These are phyloP conservation scores for Montipora capitata DNA, from an alignment of 92 coral and sea anemone species.

Conservation along the genomic window DNA sequence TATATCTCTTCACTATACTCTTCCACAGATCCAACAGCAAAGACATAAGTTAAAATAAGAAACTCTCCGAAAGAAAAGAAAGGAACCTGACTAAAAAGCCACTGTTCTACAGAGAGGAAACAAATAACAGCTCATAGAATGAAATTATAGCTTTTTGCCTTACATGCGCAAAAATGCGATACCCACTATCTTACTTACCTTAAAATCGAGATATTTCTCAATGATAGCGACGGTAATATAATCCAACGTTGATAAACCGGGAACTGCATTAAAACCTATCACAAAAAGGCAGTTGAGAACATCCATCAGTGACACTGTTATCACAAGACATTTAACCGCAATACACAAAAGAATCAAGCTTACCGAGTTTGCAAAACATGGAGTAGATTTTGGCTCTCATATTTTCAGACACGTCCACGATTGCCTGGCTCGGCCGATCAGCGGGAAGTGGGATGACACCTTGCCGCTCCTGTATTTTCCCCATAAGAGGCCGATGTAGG, in stretches of 20 bases:
- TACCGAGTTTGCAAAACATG: slow-evolving; percentile 96
- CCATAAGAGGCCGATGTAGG: slow-evolving; percentile 86
- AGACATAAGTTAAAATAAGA: too few species aligned
- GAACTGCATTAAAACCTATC: slow-evolving; percentile 95
- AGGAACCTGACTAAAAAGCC: too few species aligned
- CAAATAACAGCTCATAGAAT: background rate
- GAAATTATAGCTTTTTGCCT: background rate
- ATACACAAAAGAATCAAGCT: background rate
- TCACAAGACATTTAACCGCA: too few species aligned
- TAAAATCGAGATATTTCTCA: slow-evolving; percentile 96
- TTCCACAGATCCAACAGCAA: too few species aligned
- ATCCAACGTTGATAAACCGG: slow-evolving; percentile 91
- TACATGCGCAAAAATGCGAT: background rate
- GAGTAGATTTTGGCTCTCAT: slow-evolving; percentile 97
- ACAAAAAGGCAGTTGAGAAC: background rate
- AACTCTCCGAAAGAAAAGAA: background rate
- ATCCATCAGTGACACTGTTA: background rate
- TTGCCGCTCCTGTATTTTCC: slow-evolving; percentile 87
- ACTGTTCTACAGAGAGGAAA: too few species aligned
- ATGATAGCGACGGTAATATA: slow-evolving; percentile 94
- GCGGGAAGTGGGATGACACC: slow-evolving; percentile 92
- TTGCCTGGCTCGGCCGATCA: slow-evolving; percentile 93
- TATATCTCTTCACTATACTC: too few species aligned
- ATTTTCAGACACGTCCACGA: slow-evolving; percentile 96
- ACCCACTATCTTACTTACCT: slow-evolving; percentile 56